Percentiles rank a stretch among this genome's conserved stretches.
phyloP scores from a whole-genome alignment of 2,888 invertebrate species.

The Sminthurides aquaticus region DNA sequence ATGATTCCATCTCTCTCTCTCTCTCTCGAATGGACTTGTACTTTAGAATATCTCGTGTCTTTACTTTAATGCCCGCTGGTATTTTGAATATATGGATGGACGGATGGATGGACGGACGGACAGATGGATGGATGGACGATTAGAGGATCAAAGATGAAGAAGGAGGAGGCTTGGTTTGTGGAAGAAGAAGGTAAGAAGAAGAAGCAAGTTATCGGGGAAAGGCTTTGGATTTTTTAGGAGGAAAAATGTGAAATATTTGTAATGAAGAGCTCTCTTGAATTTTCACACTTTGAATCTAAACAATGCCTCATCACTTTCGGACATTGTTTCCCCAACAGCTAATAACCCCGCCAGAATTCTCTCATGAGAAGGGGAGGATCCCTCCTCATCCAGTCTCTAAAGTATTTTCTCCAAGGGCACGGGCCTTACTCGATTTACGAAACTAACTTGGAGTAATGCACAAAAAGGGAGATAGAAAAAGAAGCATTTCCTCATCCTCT shows the following conservation, averaged over 20 bases:
- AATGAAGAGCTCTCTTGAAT: neutral
- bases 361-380: neutral
- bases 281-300: conserved; percentile 22
- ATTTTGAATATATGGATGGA: neutral
- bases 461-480: too few relatives aligned
- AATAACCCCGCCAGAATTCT: neutral
- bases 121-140: neutral
- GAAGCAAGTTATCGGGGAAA: neutral
- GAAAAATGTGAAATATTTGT: neutral
- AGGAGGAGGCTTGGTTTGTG: too few relatives aligned
- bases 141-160: too few relatives aligned
- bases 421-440: neutral
- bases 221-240: neutral
- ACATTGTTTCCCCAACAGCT: neutral
- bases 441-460: neutral
- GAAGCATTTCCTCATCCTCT: neutral
- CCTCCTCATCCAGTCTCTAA: neutral
- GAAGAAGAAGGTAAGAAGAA: neutral
- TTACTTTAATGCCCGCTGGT: neutral
- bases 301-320: conserved; percentile 16
- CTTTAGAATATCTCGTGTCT: neutral
- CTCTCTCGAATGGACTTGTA: too few relatives aligned
- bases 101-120: neutral
- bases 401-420: neutral
- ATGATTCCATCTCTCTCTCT: neutral